These are phyloP conservation scores for Polyommatus iphigenia DNA, from an alignment of 2,888 invertebrate species.

Conservation along the genomic window DNA sequence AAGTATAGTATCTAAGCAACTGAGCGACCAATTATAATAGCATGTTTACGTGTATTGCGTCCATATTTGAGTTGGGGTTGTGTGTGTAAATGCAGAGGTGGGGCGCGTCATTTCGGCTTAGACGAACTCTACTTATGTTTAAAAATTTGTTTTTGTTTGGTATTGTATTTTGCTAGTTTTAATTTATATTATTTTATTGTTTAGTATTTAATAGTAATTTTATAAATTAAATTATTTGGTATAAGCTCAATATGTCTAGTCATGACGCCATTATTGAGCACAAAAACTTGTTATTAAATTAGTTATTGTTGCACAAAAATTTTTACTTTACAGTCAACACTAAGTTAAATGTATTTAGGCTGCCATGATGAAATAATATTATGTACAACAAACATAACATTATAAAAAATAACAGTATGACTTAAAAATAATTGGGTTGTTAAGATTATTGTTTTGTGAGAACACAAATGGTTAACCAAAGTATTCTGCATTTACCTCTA, in stretches of 20 bases:
- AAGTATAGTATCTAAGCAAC: too few species aligned
- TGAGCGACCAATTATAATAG: too few species aligned
- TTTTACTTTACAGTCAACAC: background rate
- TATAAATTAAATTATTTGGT: background rate
- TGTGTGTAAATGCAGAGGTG: too few species aligned
- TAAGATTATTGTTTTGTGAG: background rate
- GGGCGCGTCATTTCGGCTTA: too few species aligned
- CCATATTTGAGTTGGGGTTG: too few species aligned
- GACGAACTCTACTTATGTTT: background rate
- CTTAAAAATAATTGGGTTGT: background rate
- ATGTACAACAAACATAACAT: background rate
- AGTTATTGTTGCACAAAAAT: background rate
- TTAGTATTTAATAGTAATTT: background rate
- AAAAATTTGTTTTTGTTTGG: background rate
- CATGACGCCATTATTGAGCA: conserved; percentile 50
- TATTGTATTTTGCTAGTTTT: background rate
- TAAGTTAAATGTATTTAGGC: background rate
- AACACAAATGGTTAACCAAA: background rate
- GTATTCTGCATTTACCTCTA: conserved; percentile 4
- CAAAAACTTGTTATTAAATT: conserved; percentile 40
- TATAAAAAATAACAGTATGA: background rate
- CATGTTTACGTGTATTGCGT: too few species aligned
- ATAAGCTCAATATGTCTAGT: conserved; percentile 55
- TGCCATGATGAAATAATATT: background rate
- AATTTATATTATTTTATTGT: background rate